Evolutionary conservation across 2,113 vertebrate species (phyloP).

Genomic region (Echinops telfairi): DNA sequence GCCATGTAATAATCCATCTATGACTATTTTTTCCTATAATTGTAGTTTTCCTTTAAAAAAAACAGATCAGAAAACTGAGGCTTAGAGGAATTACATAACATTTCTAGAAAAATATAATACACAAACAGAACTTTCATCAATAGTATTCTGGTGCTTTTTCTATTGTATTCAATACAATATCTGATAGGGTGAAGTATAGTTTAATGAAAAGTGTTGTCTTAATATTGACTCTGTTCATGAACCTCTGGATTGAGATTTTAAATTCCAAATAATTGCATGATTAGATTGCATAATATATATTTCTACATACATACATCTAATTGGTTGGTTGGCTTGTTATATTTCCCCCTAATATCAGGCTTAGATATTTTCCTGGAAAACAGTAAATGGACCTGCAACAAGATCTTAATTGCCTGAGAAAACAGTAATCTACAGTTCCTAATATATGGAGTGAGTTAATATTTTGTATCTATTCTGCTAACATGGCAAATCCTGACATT

Average conservation of each 20-base stretch:
- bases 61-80: background rate
- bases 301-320: too few relatives aligned
- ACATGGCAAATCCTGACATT: constrained; percentile 18
- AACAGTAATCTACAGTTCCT: background rate
- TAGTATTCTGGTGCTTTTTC: background rate
- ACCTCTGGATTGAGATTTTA: background rate
- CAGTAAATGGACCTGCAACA: background rate
- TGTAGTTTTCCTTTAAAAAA: background rate
- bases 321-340: background rate
- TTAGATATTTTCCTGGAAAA: background rate
- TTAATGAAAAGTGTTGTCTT: background rate
- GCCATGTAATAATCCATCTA: background rate
- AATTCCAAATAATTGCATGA: background rate
- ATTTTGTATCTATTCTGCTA: background rate
- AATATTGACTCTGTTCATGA: background rate
- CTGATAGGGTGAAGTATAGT: background rate
- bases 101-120: background rate
- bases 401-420: background rate
- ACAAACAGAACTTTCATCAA: background rate
- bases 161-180: background rate
- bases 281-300: too few relatives aligned
- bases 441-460: background rate
- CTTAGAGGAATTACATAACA: background rate
- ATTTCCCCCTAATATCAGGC: too few relatives aligned
- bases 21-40: background rate